Percentiles rank a stretch among this genome's conserved stretches.
Conservation (phyloP, 2,113 vertebrate genomes). For the cattle (Bos taurus) region DNA sequence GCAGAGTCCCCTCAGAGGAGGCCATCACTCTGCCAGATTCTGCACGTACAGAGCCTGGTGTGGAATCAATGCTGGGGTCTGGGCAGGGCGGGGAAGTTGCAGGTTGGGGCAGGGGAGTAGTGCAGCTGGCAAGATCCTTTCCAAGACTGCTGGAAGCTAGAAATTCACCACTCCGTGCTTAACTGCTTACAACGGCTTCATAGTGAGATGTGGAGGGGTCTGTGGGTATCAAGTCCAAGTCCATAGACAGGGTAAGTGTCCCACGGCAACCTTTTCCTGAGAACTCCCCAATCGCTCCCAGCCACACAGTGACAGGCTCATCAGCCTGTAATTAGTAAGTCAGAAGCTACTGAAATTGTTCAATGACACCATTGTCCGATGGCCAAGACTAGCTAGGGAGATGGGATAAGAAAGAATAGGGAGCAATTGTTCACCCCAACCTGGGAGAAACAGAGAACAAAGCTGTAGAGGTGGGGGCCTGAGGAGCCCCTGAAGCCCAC, state of each 20-base stretch:
- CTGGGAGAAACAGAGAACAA: background rate
- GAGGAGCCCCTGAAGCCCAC: background rate
- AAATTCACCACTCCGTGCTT: background rate
- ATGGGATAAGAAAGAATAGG: background rate
- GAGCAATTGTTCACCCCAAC: background rate
- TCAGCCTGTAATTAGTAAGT: background rate
- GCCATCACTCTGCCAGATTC: background rate
- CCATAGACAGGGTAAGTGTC: background rate
- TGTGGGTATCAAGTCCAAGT: background rate
- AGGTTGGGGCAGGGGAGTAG: background rate
- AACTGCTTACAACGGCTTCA: background rate
- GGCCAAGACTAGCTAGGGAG: background rate
- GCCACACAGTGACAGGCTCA: background rate
- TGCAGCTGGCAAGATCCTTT: background rate
- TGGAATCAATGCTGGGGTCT: background rate
- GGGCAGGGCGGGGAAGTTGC: background rate
- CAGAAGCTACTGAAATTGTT: background rate
- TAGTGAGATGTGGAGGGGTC: background rate
- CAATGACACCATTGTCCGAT: background rate
- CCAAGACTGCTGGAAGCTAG: background rate
- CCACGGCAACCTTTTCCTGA: background rate
- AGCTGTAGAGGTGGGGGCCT: background rate
- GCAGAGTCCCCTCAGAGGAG: background rate
- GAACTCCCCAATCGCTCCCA: background rate
- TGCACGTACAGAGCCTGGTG: background rate